Percentiles rank a stretch among this genome's conserved stretches.
These are phyloP conservation scores for Araneus ventricosus DNA, from an alignment of 1,140 invertebrate species.

Conservation along the genomic window DNA sequence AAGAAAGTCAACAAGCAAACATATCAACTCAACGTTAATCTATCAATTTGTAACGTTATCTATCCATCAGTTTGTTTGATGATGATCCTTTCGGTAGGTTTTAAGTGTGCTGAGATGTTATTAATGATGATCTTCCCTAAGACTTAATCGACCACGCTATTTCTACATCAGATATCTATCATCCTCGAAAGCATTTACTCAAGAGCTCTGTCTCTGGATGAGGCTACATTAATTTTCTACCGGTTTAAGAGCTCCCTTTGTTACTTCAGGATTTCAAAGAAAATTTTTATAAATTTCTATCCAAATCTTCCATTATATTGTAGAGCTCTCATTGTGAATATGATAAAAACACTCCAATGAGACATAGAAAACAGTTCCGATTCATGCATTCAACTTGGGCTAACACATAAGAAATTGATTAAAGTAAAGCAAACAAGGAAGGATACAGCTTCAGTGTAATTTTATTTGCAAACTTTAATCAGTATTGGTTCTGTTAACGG, in stretches of 20 bases:
- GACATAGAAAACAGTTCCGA: no score
- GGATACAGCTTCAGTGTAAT: no score
- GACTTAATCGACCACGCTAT: conserved; percentile 25
- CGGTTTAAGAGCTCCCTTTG: not conserved
- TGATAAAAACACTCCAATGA: no score
- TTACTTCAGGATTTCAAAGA: no score
- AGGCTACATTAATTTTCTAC: not conserved
- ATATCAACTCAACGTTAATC: not conserved
- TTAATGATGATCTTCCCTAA: conserved; percentile 13
- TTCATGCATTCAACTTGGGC: no score
- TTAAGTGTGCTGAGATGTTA: conserved; percentile 38
- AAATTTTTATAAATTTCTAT: no score
- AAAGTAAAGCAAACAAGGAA: no score
- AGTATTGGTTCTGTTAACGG: no score
- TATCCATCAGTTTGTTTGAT: conserved; percentile 2
- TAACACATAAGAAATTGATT: no score
- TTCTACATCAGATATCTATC: conserved; percentile 8
- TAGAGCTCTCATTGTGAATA: no score
- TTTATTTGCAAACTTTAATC: no score
- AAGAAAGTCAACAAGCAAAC: not conserved
- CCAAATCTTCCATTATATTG: no score
- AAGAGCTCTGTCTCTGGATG: not conserved
- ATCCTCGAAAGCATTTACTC: conserved; percentile 2
- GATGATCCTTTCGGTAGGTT: not conserved
- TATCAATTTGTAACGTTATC: not conserved